Percentiles rank a stretch among this genome's conserved stretches.
These are phyloP conservation scores for Eupithecia subumbrata DNA, from an alignment of 2,888 invertebrate species.

Conservation along the genomic window DNA sequence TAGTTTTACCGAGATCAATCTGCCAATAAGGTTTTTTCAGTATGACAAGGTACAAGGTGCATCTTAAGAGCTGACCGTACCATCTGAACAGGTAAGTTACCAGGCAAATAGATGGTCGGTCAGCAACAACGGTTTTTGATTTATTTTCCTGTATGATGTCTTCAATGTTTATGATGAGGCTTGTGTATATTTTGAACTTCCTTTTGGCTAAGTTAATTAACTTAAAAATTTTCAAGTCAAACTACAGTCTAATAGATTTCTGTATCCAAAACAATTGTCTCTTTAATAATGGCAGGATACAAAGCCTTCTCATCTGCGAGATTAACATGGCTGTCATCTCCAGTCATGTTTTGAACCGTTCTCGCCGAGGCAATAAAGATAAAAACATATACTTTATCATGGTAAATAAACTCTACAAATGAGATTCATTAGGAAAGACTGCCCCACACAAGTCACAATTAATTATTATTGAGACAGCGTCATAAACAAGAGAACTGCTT, in stretches of 20 bases:
- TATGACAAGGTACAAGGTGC: not conserved
- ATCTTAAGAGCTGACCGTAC: not conserved
- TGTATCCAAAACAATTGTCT: not conserved
- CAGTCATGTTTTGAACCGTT: not conserved
- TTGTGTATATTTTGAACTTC: not conserved
- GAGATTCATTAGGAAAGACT: constrained; percentile 63
- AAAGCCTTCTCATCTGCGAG: not conserved
- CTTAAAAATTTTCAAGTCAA: not conserved
- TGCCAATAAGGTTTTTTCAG: not conserved
- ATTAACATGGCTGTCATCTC: constrained; percentile 37
- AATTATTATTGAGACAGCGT: constrained; percentile 53
- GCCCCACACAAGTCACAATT: constrained; percentile 62
- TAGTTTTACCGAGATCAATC: not conserved
- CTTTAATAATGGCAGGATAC: not conserved
- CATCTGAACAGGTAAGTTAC: not conserved
- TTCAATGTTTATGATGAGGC: not conserved
- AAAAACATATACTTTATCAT: constrained; percentile 4
- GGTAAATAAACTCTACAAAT: constrained; percentile 57
- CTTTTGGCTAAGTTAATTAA: not conserved
- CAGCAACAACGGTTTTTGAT: constrained; percentile 6
- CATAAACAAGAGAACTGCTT: constrained; percentile 74
- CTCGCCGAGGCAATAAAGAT: not conserved
- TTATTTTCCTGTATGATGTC: not conserved
- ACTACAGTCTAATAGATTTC: not conserved
- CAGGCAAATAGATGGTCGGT: not conserved